Percentiles rank a stretch among this genome's conserved stretches.
phyloP scores from a whole-genome alignment of 2,888 invertebrate genomes.

The Muschampia plurimacula region DNA sequence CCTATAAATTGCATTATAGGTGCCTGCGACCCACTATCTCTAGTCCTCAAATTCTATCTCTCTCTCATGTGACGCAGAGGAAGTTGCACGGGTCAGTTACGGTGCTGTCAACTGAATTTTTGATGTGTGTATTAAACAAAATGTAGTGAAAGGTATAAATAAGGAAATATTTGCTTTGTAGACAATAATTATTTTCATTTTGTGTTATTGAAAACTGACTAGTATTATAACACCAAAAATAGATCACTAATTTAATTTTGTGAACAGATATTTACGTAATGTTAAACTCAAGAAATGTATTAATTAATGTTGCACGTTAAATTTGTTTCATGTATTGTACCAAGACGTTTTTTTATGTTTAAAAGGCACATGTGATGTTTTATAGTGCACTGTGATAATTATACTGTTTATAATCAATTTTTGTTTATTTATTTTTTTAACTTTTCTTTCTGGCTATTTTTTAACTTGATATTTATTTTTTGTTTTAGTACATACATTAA shows the following conservation, averaged over 20 bases:
- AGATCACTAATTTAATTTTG: constrained; percentile 2
- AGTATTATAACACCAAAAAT: constrained; percentile 25
- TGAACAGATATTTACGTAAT: constrained; percentile 7
- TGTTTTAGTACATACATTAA: background rate
- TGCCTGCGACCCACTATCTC: too few relatives aligned
- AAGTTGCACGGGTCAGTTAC: too few relatives aligned
- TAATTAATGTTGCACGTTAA: constrained; percentile 20
- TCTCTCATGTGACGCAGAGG: too few relatives aligned
- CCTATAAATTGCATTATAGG: too few relatives aligned
- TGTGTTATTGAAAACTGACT: constrained; percentile 6
- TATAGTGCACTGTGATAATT: constrained; percentile 50
- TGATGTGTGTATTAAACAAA: too few relatives aligned
- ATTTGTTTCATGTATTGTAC: constrained; percentile 25
- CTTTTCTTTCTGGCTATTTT: background rate
- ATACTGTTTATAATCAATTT: constrained; percentile 37
- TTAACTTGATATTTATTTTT: background rate
- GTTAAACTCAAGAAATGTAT: constrained; percentile 15
- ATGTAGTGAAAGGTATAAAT: background rate
- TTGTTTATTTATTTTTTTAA: constrained; percentile 18
- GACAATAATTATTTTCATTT: background rate
- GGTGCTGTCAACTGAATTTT: too few relatives aligned
- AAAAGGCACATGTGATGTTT: constrained; percentile 35
- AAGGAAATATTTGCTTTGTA: background rate
- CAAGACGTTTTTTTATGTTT: constrained; percentile 41
- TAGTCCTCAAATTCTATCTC: too few relatives aligned